Conservation (phyloP, 2,797 vertebrate genomes). For the Propithecus deckenii region DNA sequence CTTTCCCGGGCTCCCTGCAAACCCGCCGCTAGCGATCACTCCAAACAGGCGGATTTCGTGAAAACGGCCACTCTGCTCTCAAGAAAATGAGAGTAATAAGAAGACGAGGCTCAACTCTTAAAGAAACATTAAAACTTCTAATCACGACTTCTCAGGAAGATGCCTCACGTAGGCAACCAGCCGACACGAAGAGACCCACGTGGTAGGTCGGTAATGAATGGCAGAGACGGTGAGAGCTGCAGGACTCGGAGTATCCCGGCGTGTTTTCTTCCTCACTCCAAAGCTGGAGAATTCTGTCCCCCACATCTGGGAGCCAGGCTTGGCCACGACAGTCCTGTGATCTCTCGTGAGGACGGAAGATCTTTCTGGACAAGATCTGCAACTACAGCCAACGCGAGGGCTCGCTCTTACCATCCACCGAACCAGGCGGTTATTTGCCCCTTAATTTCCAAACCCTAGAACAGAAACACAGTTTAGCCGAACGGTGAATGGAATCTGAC, state of each 20-base stretch:
- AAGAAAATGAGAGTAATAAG: not conserved
- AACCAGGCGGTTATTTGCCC: not conserved
- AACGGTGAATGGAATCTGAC: not conserved
- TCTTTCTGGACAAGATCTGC: rapidly evolving
- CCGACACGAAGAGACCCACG: rapidly evolving
- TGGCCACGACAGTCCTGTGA: rapidly evolving
- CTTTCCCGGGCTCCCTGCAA: rapidly evolving
- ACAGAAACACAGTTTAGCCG: not conserved
- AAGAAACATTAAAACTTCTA: not conserved
- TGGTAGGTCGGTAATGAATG: rapidly evolving
- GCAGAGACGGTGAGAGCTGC: not conserved
- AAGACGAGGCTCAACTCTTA: not conserved
- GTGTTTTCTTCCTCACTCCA: not conserved
- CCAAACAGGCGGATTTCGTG: not conserved
- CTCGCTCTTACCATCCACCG: rapidly evolving
- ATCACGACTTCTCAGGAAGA: not conserved
- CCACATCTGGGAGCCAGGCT: rapidly evolving
- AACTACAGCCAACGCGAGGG: rapidly evolving
- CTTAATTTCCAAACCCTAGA: not conserved
- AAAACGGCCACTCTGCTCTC: rapidly evolving
- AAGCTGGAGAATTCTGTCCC: not conserved
- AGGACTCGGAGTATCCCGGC: rapidly evolving
- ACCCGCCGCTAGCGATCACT: no score
- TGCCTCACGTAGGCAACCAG: rapidly evolving
- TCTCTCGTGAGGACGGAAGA: rapidly evolving